phyloP scores from a whole-genome alignment of 2,113 vertebrate genomes.

The Chamaea fasciata region DNA sequence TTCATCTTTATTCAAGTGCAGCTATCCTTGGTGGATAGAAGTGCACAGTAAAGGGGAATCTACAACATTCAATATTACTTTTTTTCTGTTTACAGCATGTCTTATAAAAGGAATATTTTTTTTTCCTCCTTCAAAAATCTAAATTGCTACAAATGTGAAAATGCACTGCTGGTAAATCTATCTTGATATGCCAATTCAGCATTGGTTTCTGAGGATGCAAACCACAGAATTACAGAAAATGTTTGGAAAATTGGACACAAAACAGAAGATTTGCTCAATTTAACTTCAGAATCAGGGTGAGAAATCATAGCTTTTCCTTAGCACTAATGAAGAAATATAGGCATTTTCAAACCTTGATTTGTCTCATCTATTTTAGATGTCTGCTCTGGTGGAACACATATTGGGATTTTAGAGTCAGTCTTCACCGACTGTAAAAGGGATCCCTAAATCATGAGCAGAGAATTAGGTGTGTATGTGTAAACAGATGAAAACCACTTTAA shows the following conservation, averaged over 20 bases:
- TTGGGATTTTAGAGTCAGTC: neutral
- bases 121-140: neutral
- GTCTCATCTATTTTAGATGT: neutral
- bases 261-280: neutral
- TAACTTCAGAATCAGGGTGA: neutral
- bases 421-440: rapidly evolving
- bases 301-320: neutral
- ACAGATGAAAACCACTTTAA: neutral
- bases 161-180: neutral
- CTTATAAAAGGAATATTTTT: neutral
- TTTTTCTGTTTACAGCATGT: neutral
- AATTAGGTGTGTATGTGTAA: neutral
- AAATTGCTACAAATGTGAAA: neutral
- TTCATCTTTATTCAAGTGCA: neutral
- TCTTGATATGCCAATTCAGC: neutral
- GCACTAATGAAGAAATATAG: neutral
- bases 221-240: neutral
- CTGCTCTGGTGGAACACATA: neutral
- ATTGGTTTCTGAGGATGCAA: neutral
- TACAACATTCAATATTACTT: neutral
- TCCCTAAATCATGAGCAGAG: neutral
- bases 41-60: neutral
- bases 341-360: neutral
- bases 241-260: neutral
- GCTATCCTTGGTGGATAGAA: neutral